Conservation (phyloP, 2,113 vertebrate genomes). For the Plecotus auritus region DNA sequence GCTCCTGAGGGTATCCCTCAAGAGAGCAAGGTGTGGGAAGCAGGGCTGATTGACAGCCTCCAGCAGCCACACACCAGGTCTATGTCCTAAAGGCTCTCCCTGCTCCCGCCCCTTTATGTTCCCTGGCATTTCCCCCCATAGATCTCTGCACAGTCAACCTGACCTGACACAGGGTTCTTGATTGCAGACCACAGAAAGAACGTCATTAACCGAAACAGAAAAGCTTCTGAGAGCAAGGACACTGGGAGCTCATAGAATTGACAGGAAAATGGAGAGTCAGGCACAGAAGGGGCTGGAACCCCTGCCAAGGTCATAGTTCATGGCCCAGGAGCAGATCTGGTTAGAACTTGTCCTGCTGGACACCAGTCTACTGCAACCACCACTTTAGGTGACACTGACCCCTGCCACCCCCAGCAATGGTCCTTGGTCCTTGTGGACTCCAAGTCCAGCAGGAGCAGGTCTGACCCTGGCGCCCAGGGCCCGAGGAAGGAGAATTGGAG, state of each 20-base stretch:
- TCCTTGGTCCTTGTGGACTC: background rate
- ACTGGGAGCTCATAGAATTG: background rate
- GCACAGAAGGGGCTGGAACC: background rate
- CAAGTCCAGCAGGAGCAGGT: background rate
- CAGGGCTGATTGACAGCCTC: background rate
- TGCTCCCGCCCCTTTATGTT: background rate
- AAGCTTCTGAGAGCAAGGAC: background rate
- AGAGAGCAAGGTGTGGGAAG: background rate
- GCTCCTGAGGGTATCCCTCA: background rate
- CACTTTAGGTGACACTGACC: background rate
- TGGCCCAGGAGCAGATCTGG: background rate
- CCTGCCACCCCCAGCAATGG: background rate
- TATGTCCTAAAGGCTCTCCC: background rate
- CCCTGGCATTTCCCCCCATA: fast-evolving
- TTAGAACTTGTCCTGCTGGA: background rate
- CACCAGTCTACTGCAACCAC: background rate
- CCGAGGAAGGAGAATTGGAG: background rate
- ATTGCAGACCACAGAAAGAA: background rate
- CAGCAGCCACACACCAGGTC: background rate
- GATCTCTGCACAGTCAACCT: background rate
- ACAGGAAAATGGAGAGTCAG: background rate
- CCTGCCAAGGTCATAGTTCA: background rate
- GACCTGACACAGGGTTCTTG: background rate
- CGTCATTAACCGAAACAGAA: background rate
- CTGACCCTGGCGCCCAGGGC: background rate